These are phyloP conservation scores for Leucoma salicis DNA, from an alignment of 2,888 invertebrate genomes.

Conservation along the genomic window DNA sequence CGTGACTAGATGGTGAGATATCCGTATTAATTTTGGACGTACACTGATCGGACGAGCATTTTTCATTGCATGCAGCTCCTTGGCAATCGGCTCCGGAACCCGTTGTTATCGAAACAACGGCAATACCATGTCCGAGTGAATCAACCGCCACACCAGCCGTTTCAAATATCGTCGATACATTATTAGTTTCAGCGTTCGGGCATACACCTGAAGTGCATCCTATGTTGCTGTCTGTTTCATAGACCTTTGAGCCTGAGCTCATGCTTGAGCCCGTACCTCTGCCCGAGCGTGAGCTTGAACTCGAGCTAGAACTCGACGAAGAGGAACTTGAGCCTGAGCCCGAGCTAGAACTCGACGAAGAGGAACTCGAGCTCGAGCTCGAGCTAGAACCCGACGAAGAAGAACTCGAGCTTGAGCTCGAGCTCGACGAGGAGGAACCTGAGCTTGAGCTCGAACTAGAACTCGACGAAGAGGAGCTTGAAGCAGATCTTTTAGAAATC, in stretches of 20 bases:
- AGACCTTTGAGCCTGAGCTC: slow-evolving; percentile 23
- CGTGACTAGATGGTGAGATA: too few relatives aligned
- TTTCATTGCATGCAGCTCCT: slow-evolving; percentile 43
- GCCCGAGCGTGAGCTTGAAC: slow-evolving; percentile 59
- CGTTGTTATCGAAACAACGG: slow-evolving; percentile 31
- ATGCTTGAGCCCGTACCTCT: too few relatives aligned
- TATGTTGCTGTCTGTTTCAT: slow-evolving; percentile 27
- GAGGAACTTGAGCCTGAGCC: slow-evolving; percentile 70
- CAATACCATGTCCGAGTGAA: slow-evolving; percentile 13
- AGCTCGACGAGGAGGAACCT: slow-evolving; percentile 52
- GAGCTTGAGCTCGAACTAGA: slow-evolving; percentile 68
- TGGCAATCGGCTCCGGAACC: slow-evolving; percentile 36
- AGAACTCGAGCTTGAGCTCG: too few relatives aligned
- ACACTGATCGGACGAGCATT: slow-evolving; percentile 46
- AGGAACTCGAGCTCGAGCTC: slow-evolving; percentile 59
- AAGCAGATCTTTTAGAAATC: slow-evolving; percentile 66
- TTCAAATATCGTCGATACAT: slow-evolving; percentile 8
- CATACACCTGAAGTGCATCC: slow-evolving; percentile 39
- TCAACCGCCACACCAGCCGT: slow-evolving; percentile 2
- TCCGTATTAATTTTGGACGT: too few relatives aligned
- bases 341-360: slow-evolving; percentile 38
- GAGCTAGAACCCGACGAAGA: slow-evolving; percentile 71
- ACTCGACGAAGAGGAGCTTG: slow-evolving; percentile 68
- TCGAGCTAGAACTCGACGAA: slow-evolving; percentile 67
- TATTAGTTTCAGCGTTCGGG: slow-evolving; percentile 25